Evolutionary conservation across 2,113 vertebrate genomes (phyloP).

Genomic region (Nyctibius bracteatus): DNA sequence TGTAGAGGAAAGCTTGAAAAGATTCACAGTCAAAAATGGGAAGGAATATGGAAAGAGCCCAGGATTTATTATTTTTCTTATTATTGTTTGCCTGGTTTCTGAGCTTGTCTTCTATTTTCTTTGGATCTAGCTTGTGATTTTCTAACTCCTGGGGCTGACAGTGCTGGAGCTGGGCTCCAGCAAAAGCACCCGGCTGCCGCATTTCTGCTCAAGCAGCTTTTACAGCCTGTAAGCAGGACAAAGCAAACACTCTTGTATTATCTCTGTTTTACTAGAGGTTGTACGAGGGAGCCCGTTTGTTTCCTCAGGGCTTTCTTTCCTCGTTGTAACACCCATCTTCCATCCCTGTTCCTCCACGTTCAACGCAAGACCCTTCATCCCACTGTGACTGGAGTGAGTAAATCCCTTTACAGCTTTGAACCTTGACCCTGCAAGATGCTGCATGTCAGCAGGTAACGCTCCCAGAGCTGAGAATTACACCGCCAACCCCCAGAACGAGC

Average conservation of each 20-base stretch:
- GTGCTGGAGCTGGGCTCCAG: not conserved
- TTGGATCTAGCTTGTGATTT: not conserved
- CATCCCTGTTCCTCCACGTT: not conserved
- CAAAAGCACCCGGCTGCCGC: not conserved
- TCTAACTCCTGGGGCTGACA: not conserved
- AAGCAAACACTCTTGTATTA: not conserved
- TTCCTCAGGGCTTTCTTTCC: not conserved
- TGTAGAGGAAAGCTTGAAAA: not conserved
- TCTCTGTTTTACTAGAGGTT: not conserved
- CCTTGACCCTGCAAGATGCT: not conserved
- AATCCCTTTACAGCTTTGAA: not conserved
- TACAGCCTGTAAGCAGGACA: not conserved
- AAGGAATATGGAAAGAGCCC: not conserved
- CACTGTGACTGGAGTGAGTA: not conserved
- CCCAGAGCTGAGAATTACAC: not conserved
- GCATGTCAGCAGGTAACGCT: not conserved
- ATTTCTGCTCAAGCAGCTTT: not conserved
- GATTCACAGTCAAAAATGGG: not conserved
- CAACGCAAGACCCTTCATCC: not conserved
- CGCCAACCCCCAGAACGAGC: rapidly evolving
- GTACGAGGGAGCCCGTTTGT: not conserved
- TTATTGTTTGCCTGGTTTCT: conserved; percentile 17
- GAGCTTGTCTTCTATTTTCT: not conserved
- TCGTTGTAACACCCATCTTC: not conserved
- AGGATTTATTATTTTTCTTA: not conserved